Evolutionary conservation across 2,888 invertebrate species (phyloP), one percentile per base, ranked within the genome.

Genomic region (Tipula lateralis): DNA sequence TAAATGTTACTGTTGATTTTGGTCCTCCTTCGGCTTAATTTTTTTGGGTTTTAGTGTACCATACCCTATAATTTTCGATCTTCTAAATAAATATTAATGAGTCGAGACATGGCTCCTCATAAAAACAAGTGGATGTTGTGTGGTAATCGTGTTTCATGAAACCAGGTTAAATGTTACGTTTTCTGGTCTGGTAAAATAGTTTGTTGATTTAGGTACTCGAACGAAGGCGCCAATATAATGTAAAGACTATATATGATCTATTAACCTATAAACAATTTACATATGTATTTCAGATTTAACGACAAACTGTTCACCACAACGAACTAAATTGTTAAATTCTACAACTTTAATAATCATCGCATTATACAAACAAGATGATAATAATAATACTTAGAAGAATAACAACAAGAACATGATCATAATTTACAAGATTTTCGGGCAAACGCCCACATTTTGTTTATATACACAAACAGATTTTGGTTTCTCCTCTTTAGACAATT

Each of bases 341-440:
- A 66, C 66, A 66, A 66, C 9, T 66, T 50, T 6, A 66, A 66
- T 24, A 66, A 66, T 9, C 66, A 66, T 66, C 24, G 6, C 66
- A 66, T 66, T 12, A 66, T 66, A 50, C 5, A 6, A 2, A 4
- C 9, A 66, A 24, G 66, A 66, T 66, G 66, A 66, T 66, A 66
- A 66, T 66, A 66, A 66, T 66, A 66, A 66, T 66, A 66, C 66
- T 66, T 66, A 66, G 66, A 66, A 9, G 66, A 24, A 66, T 66
- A 24, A 66, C n/a, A 66, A 66, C 66, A 19, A 24, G 66, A 24
- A 66, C 24, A 24, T n/a, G 66, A 66, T 66, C 66, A 66, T 66
- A 66, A 66, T 66, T 66, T 66, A 66, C 24, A 66, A 66, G 66
- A 66, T 66, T 66, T 66, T 66, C 19, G 66, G 24, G 66, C 66